Evolutionary conservation across 2,888 invertebrate genomes (phyloP).

Genomic region (Drosophila paramelanica): DNA sequence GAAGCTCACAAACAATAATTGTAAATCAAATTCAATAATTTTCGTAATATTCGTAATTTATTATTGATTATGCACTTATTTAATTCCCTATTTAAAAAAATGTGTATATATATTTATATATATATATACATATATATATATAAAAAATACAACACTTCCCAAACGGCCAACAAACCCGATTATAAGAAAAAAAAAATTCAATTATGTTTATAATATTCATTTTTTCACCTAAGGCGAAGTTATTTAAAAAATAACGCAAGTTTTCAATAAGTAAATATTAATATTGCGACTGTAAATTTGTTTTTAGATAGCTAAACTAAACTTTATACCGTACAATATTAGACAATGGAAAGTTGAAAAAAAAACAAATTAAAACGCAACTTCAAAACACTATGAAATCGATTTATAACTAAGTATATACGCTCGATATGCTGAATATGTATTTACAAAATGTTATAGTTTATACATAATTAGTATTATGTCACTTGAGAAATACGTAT

Average conservation of each 20-base stretch:
- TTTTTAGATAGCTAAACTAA: constrained; percentile 78
- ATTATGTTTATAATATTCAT: constrained; percentile 43
- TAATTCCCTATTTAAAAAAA: constrained; percentile 16
- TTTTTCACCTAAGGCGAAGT: constrained; percentile 47
- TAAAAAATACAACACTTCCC: constrained; percentile 50
- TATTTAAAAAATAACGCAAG: constrained; percentile 72
- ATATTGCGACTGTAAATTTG: constrained; percentile 74
- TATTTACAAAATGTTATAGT: constrained; percentile 51
- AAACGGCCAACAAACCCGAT: constrained; percentile 63
- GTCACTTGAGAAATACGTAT: constrained; percentile 52
- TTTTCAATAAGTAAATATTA: constrained; percentile 55
- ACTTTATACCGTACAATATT: constrained; percentile 77
- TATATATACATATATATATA: not conserved
- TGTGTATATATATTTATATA: constrained; percentile 1
- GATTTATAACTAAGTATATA: constrained; percentile 56
- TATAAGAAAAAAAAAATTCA: constrained; percentile 28
- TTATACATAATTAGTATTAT: constrained; percentile 34
- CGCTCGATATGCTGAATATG: constrained; percentile 78
- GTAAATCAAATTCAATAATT: constrained; percentile 45
- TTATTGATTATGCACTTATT: constrained; percentile 44
- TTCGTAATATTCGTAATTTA: constrained; percentile 39
- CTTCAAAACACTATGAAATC: constrained; percentile 44
- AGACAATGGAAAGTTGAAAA: constrained; percentile 56
- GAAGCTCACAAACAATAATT: constrained; percentile 58
- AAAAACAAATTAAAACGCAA: constrained; percentile 29